These are phyloP conservation scores for Neuroscelio doddi DNA, from an alignment of 2,888 invertebrate species.

Conservation along the genomic window DNA sequence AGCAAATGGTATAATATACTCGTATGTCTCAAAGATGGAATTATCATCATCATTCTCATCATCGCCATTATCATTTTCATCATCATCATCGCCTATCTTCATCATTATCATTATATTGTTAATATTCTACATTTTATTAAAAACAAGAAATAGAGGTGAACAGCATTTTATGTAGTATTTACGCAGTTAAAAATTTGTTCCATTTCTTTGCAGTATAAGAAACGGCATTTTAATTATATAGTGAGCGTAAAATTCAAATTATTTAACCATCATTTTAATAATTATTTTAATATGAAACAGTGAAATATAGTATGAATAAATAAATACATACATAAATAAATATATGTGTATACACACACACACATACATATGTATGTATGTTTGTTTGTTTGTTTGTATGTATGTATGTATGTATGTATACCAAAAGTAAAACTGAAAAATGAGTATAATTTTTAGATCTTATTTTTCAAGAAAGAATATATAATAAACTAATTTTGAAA, in stretches of 20 bases:
- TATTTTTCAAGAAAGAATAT: conserved; percentile 29
- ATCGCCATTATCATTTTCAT: conserved; percentile 10
- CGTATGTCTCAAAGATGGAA: conserved; percentile 32
- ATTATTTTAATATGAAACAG: conserved; percentile 45
- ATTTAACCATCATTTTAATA: conserved; percentile 51
- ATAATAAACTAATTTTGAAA: conserved; percentile 37
- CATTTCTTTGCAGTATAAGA: conserved; percentile 31
- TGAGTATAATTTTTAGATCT: conserved; percentile 35
- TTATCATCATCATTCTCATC: conserved; percentile 14
- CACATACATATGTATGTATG: no score
- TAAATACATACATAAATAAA: no score
- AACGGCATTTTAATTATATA: conserved; percentile 40
- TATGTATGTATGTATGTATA: no score
- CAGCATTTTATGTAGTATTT: conserved; percentile 25
- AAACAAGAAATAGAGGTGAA: conserved; percentile 10
- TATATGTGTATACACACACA: no score
- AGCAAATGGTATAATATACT: conserved; percentile 40
- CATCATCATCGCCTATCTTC: conserved; percentile 11
- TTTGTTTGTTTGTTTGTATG: no score
- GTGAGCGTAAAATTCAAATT: conserved; percentile 52
- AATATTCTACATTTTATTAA: conserved; percentile 19
- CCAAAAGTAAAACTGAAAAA: conserved; percentile 8
- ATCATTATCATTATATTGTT: conserved; percentile 21
- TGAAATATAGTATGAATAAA: conserved; percentile 33
- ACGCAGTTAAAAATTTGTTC: conserved; percentile 38